Conservation (phyloP, 2,797 vertebrate genomes). For the Eulemur coronatus region DNA sequence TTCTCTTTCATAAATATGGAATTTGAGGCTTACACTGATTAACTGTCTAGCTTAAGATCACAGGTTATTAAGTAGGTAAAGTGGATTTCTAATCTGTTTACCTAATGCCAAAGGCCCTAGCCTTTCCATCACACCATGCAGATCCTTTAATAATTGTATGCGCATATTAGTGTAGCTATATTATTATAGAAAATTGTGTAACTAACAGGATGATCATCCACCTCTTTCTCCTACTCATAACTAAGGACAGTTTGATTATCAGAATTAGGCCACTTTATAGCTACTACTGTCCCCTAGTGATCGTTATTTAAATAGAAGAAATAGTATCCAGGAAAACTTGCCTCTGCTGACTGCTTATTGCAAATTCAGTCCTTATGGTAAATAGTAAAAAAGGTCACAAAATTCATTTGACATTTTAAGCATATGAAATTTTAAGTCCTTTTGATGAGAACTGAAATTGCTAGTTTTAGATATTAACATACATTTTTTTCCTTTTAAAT, state of each 20-base stretch:
- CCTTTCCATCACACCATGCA: background rate
- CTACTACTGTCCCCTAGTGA: background rate
- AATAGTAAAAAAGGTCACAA: background rate
- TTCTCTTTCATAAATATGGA: background rate
- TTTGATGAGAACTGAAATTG: background rate
- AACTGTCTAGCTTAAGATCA: background rate
- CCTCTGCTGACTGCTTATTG: background rate
- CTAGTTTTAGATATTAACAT: background rate
- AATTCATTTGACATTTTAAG: background rate
- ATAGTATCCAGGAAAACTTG: background rate
- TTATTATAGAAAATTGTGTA: background rate
- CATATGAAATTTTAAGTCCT: background rate
- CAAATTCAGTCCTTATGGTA: background rate
- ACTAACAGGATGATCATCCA: background rate
- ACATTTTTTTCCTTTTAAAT: background rate
- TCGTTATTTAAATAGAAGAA: background rate
- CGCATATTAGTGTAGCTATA: background rate
- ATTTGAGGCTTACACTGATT: background rate
- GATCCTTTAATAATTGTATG: background rate
- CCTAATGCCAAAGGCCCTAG: background rate
- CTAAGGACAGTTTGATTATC: background rate
- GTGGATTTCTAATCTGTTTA: background rate
- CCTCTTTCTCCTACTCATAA: background rate
- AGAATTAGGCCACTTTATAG: background rate
- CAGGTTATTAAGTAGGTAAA: background rate